These are phyloP conservation scores for Anadara kagoshimensis DNA, from an alignment of 1,140 invertebrate genomes.

Conservation along the genomic window DNA sequence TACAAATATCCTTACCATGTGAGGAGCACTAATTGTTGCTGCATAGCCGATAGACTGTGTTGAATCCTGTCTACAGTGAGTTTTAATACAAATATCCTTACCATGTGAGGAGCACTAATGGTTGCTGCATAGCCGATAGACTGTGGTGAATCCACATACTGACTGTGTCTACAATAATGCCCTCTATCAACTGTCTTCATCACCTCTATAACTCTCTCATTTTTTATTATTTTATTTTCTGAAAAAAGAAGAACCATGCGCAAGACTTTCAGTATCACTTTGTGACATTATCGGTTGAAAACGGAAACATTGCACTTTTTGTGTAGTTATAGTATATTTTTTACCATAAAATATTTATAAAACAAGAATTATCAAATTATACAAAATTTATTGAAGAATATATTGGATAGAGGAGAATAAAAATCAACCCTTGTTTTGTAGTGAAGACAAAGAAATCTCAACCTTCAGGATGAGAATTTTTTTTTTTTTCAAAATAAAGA, in stretches of 20 bases:
- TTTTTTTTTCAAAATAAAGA: no score
- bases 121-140: slow-evolving; percentile 84
- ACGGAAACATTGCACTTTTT: no score
- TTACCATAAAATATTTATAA: no score
- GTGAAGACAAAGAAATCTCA: no score
- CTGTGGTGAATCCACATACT: slow-evolving; percentile 92
- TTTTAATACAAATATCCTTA: slow-evolving; percentile 73
- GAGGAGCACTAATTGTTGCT: slow-evolving; percentile 97
- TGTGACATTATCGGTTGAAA: neutral
- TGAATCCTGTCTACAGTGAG: slow-evolving; percentile 83
- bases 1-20: no score
- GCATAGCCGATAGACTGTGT: slow-evolving; percentile 82
- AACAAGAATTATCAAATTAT: no score
- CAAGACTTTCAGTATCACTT: neutral
- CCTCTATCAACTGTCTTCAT: slow-evolving; percentile 92
- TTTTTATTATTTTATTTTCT: slow-evolving; percentile 91
- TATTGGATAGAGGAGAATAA: no score
- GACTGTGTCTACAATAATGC: slow-evolving; percentile 83
- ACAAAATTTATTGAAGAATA: no score
- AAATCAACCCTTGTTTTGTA: no score
- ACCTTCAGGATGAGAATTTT: no score
- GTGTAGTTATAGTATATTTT: no score
- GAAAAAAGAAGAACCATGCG: slow-evolving; percentile 47
- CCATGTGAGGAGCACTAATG: slow-evolving; percentile 99
- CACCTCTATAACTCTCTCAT: slow-evolving; percentile 84